Base-by-base conservation (phyloP, 2,888 invertebrate genomes). In the Stramonita haemastoma region DNA sequence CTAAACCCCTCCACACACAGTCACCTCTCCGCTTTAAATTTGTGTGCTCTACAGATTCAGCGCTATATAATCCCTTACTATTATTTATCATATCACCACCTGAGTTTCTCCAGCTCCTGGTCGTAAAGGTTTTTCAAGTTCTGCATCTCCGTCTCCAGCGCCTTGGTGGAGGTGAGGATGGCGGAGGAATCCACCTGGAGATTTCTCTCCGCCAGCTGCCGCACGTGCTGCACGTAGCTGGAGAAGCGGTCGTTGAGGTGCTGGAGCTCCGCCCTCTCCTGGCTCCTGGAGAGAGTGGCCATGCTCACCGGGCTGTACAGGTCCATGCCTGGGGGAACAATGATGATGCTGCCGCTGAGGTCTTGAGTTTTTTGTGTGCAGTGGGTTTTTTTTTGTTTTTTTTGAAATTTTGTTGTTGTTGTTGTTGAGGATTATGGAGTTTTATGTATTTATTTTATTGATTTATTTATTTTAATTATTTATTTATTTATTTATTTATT, bases 61-160 rank as follows among this genome's bases (percentile, higher is more conserved):
- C n/a, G n/a, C n/a, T n/a, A n/a, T n/a, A n/a, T n/a, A n/a, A n/a
- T n/a, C n/a, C n/a, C n/a, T n/a, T n/a, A n/a, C n/a, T n/a, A n/a
- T n/a, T n/a, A n/a, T n/a, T n/a, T n/a, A n/a, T n/a, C n/a, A n/a
- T n/a, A n/a, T n/a, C n/a, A n/a, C 90, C 90, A 95, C 95, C 95
- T 94, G 17, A 95, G 86, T 87, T 91, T 94, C 79, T 94, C 93
- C 66, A 95, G 92, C 90, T 95, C 95, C 85, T 92, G 89, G 90
- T 95, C 95, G 91, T 95, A 95, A 86, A 95, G 81, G 66, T 91
- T 93, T 90, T 94, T 95, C 13, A 95, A 90, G 73, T 92, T 94
- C 56, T 91, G 90, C 17, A 95, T 94, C 87, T 95, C 95, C 34
- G 94, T 93, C 84, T 95, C 95, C 70, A 95, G 91, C 56, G 93